Evolutionary conservation across 2,797 vertebrate genomes (phyloP).

Genomic region (Alcedo quadribrachys): DNA sequence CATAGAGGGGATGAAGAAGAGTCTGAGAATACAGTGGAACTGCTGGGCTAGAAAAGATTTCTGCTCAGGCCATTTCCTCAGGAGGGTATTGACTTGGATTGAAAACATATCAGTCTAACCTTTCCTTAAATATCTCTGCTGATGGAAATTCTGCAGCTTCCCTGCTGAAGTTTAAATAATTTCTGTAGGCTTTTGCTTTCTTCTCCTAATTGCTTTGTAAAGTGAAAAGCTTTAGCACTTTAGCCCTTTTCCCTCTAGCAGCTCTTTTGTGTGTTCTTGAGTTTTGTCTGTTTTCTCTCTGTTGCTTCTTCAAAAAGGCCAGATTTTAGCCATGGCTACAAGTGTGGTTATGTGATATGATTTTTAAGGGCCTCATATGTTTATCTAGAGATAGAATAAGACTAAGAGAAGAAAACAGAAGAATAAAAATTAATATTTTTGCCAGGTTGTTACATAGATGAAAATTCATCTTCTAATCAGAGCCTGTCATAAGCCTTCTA

Average conservation of each 20-base stretch:
- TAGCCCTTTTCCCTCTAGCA: not conserved
- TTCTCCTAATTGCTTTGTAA: not conserved
- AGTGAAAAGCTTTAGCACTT: not conserved
- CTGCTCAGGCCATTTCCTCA: not conserved
- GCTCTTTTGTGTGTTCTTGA: not conserved
- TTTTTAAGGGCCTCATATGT: not conserved
- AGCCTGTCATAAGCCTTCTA: not conserved
- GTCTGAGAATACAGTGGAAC: not conserved
- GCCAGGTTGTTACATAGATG: not conserved
- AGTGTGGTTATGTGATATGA: not conserved
- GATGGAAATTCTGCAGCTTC: not conserved
- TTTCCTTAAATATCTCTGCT: not conserved
- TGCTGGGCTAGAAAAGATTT: not conserved
- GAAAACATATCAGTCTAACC: not conserved
- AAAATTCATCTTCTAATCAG: not conserved
- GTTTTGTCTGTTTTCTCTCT: not conserved
- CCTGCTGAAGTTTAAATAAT: not conserved
- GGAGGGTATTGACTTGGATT: not conserved
- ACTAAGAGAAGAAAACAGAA: not conserved
- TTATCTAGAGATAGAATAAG: not conserved
- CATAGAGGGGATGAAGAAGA: not conserved
- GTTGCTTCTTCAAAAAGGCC: not conserved
- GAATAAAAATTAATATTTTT: not conserved
- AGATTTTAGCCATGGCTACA: not conserved
- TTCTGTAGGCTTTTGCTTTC: not conserved